These are phyloP conservation scores for Anastatus disparis DNA, from an alignment of 1,140 invertebrate species.

Conservation along the genomic window DNA sequence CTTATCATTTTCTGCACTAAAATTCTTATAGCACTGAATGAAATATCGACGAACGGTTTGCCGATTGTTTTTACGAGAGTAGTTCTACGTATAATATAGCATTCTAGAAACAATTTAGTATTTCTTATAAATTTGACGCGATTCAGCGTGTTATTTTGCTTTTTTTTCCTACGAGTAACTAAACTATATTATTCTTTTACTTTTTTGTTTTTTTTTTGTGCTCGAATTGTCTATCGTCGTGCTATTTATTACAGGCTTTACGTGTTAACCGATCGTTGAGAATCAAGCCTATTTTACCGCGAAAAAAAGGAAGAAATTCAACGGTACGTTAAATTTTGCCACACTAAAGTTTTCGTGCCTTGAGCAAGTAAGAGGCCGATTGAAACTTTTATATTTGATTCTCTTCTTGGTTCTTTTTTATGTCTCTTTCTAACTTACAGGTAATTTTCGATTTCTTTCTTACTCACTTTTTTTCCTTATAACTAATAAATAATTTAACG, in stretches of 20 bases:
- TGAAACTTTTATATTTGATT: constrained; percentile 34
- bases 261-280: constrained; percentile 39
- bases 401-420: too few relatives aligned
- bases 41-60: background rate
- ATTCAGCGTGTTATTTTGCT: background rate
- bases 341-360: constrained; percentile 35
- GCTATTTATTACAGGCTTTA: constrained; percentile 36
- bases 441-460: too few relatives aligned
- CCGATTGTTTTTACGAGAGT: background rate
- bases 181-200: too few relatives aligned
- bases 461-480: too few relatives aligned
- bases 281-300: background rate
- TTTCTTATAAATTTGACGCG: constrained; percentile 23
- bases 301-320: constrained; percentile 14
- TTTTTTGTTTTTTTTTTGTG: background rate
- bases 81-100: too few relatives aligned
- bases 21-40: background rate
- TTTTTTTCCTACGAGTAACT: too few relatives aligned
- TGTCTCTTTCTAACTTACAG: too few relatives aligned
- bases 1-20: background rate
- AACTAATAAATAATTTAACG: constrained; percentile 18
- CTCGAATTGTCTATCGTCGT: constrained; percentile 16
- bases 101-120: constrained; percentile 31
- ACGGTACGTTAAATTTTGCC: constrained; percentile 31
- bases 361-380: constrained; percentile 15